Evolutionary conservation across 2,888 invertebrate species (phyloP).

Genomic region (Drosophila aldrichi): DNA sequence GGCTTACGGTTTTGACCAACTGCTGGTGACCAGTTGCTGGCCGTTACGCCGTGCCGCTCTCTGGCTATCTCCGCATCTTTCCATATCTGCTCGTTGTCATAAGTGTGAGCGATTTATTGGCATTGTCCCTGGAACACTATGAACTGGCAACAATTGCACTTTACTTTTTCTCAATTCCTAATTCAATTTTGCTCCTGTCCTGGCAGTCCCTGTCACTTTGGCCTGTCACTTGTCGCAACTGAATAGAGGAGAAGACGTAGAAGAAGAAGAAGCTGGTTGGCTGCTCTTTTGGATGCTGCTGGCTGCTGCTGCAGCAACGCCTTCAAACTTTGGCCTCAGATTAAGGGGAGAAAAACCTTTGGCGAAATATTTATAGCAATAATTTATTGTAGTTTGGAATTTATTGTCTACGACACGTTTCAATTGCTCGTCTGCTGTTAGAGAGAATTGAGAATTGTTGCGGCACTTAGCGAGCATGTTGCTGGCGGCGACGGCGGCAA

Average conservation of each 20-base stretch:
- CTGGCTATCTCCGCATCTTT: conserved; percentile 14
- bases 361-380: conserved; percentile 78
- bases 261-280: conserved; percentile 40
- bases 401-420: conserved; percentile 82
- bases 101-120: conserved; percentile 83
- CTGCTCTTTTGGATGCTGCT: conserved; percentile 19
- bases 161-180: conserved; percentile 68
- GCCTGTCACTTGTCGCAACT: conserved; percentile 57
- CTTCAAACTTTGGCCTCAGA: conserved; percentile 60
- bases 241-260: not conserved
- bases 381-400: conserved; percentile 81
- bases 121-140: conserved; percentile 65
- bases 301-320: conserved; percentile 41
- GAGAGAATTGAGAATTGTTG: conserved; percentile 72
- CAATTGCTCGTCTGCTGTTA: conserved; percentile 79
- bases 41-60: conserved; percentile 14
- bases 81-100: conserved; percentile 68
- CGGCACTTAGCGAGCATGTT: conserved; percentile 73
- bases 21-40: conserved; percentile 27
- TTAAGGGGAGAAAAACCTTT: conserved; percentile 57
- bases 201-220: conserved; percentile 62
- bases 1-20: conserved; percentile 60
- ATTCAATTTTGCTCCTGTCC: conserved; percentile 71
- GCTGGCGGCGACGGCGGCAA: conserved; percentile 56
- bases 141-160: conserved; percentile 62